Conservation (phyloP, 2,888 invertebrate species). For the Andrena flavipes region DNA sequence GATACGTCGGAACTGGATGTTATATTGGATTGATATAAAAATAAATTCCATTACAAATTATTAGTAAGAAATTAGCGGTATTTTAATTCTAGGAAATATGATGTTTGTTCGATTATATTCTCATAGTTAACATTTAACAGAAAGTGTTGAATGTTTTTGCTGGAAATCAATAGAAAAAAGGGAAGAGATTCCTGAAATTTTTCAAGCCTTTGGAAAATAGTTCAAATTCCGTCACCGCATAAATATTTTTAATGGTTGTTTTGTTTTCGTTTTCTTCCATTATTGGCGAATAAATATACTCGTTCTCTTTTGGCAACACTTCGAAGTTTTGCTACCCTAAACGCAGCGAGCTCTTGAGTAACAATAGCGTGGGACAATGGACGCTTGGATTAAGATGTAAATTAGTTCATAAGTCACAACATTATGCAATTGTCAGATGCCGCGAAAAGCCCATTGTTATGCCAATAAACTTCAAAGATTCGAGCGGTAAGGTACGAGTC, state of each 20-base stretch:
- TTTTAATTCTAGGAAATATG: background rate
- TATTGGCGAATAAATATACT: too few relatives aligned
- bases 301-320: conserved; percentile 34
- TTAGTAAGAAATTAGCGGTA: background rate
- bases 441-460: conserved; percentile 65
- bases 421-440: conserved; percentile 70
- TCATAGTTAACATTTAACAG: too few relatives aligned
- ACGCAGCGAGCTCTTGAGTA: conserved; percentile 62
- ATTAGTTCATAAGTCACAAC: conserved; percentile 78
- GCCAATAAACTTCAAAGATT: conserved; percentile 69
- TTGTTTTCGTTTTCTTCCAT: background rate
- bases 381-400: conserved; percentile 78
- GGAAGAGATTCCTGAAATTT: too few relatives aligned
- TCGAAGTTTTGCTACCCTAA: conserved; percentile 57
- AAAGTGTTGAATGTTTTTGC: too few relatives aligned
- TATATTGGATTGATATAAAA: background rate
- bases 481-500: conserved; percentile 28
- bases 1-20: background rate
- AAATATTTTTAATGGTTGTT: background rate
- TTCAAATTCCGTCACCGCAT: too few relatives aligned
- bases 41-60: conserved; percentile 7
- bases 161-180: too few relatives aligned
- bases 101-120: too few relatives aligned
- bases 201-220: too few relatives aligned
- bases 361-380: conserved; percentile 79